Percentiles rank a stretch among this genome's conserved stretches.
Evolutionary conservation across 2,888 invertebrate genomes (phyloP).

Genomic region (Sinopyrophorus schimmeli): DNA sequence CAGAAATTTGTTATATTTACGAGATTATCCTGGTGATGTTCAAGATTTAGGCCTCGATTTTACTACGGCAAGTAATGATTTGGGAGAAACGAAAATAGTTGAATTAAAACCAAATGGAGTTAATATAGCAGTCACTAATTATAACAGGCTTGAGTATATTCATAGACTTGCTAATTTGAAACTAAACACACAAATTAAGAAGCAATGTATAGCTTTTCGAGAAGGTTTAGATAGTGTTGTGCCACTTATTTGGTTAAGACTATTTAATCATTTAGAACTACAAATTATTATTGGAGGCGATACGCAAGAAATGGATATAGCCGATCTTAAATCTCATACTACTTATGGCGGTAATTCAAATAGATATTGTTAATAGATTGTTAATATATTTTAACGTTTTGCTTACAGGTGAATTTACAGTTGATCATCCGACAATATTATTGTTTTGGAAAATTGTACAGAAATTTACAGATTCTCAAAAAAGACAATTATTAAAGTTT

Average conservation of each 20-base stretch:
- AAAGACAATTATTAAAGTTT: conserved; percentile 89
- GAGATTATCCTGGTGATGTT: conserved; percentile 84
- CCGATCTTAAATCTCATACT: conserved; percentile 85
- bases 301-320: conserved; percentile 89
- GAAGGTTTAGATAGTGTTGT: conserved; percentile 90
- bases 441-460: conserved; percentile 90
- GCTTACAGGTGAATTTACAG: conserved; percentile 75
- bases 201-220: conserved; percentile 86
- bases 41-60: conserved; percentile 90
- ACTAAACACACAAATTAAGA: conserved; percentile 85
- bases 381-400: conserved; percentile 10
- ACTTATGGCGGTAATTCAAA: conserved; percentile 75
- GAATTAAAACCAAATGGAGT: conserved; percentile 91
- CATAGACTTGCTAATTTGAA: conserved; percentile 96
- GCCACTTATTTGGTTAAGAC: conserved; percentile 88
- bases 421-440: conserved; percentile 80
- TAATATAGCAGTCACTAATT: conserved; percentile 86
- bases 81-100: conserved; percentile 85
- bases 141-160: conserved; percentile 95
- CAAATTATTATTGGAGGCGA: conserved; percentile 97
- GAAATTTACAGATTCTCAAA: conserved; percentile 80
- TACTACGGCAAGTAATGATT: conserved; percentile 85
- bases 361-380: conserved; percentile 3
- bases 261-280: conserved; percentile 93
- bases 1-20: conserved; percentile 84